A percentile compares a stretch with the other conserved stretches of the same genome.
Conservation (phyloP, 2,113 vertebrate genomes). For the Catharus bicknelli region DNA sequence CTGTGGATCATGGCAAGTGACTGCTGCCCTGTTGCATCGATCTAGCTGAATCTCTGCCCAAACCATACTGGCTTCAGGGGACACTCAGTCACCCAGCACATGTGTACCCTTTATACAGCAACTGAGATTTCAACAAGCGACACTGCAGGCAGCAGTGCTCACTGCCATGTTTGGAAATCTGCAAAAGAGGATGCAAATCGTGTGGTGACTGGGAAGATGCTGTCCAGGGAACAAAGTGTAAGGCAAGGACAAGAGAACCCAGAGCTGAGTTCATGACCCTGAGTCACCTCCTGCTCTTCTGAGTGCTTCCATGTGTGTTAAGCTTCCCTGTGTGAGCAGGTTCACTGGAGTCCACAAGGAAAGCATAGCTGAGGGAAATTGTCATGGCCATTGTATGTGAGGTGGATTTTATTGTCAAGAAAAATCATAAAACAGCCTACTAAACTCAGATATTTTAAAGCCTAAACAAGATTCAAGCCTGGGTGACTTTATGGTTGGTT, state of each 20-base stretch:
- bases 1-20: background rate
- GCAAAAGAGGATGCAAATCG: background rate
- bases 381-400: background rate
- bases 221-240: background rate
- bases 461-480: background rate
- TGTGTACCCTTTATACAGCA: rapidly evolving
- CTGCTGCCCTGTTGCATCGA: background rate
- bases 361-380: background rate
- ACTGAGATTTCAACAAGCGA: background rate
- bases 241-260: background rate
- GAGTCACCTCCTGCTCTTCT: background rate
- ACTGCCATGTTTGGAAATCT: background rate
- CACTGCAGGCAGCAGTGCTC: background rate
- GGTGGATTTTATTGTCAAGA: background rate
- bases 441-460: background rate
- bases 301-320: background rate
- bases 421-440: background rate
- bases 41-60: background rate
- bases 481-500: background rate
- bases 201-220: background rate
- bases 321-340: background rate
- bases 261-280: background rate
- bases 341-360: background rate
- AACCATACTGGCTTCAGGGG: background rate
- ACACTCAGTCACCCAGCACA: background rate